Base-by-base conservation (phyloP, 2,113 vertebrate species). In the Thunnus maccoyii region DNA sequence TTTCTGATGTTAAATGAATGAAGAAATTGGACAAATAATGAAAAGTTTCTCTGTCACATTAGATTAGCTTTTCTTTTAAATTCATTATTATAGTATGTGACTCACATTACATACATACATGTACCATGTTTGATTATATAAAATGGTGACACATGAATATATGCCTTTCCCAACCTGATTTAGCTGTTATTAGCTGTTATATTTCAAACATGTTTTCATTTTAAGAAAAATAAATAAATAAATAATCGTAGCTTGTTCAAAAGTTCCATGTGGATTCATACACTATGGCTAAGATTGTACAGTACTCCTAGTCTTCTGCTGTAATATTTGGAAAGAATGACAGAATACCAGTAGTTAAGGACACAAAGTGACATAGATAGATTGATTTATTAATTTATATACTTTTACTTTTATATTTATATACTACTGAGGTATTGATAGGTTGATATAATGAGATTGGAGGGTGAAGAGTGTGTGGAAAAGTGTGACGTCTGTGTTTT, bases 401-500 rank as follows among this genome's bases (percentile, higher is more conserved):
- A 54, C 65, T 68, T 22, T 22, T 22, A 22, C 22, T 22, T 22
- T 48, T 5, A 67, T 25, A 67, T 72, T 73, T 18, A 30, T 68
- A n/a, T 48, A 12, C 18, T 63, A 50, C 15, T 63, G 55, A 82
- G 18, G 62, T 50, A 82, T 27, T 73, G 63, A 79, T 83, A 68
- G 47, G 52, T 60, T 82, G 54, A 80, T 80, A 51, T 44, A 17
- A 4, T 22, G 13, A 67, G 48, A 52, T 47, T 13, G 55, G 27
- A 51, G 62, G 25, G 44, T 52, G 46, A 66, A 32, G 80, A 82
- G 72, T 47, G 54, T 65, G 52, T 78, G 54, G 47, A 78, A 76
- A 79, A 75, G 72, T 81, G 72, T 83, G 83, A 86, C 25, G 61
- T 81, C 65, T 84, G 74, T 78, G 74, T 76, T 83, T 84, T 72